phyloP scores from a whole-genome alignment of 2,797 vertebrate genomes.

The Gadopsis marmoratus region DNA sequence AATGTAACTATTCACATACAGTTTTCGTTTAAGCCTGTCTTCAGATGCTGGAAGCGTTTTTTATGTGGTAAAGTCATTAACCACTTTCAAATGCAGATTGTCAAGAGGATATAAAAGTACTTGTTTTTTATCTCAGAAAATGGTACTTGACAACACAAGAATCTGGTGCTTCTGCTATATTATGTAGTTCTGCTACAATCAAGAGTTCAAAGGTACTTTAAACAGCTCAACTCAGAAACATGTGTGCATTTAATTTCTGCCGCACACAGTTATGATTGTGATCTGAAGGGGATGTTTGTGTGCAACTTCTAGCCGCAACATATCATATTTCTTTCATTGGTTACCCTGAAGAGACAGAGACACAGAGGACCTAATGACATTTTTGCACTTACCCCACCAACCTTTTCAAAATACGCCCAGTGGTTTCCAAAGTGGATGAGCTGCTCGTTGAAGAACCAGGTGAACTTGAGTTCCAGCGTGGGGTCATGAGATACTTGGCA shows the following conservation, averaged over 20 bases:
- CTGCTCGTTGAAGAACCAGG: slow-evolving; percentile 96
- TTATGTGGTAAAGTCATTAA: slow-evolving; percentile 1
- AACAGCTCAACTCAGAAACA: slow-evolving; percentile 5
- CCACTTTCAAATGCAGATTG: slow-evolving; percentile 9
- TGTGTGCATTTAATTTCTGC: background rate
- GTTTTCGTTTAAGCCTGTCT: background rate
- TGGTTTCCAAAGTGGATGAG: slow-evolving; percentile 93
- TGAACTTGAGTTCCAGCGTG: slow-evolving; percentile 92
- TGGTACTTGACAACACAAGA: background rate
- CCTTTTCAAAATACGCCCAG: slow-evolving; percentile 94
- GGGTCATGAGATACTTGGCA: slow-evolving; percentile 96
- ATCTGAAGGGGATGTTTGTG: background rate
- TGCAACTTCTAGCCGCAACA: too few relatives aligned
- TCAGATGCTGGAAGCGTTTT: slow-evolving; percentile 1
- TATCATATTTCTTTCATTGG: background rate
- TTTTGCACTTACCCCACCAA: slow-evolving; percentile 91
- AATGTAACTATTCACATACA: background rate
- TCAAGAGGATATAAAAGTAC: background rate
- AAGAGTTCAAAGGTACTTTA: slow-evolving; percentile 16
- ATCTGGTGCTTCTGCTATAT: background rate
- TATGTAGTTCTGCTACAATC: background rate
- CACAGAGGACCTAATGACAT: background rate
- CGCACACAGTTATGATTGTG: background rate
- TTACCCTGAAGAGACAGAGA: background rate
- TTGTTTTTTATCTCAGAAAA: slow-evolving; percentile 20